Conservation (phyloP, 2,797 vertebrate species). For the Catostomus latipinnis region DNA sequence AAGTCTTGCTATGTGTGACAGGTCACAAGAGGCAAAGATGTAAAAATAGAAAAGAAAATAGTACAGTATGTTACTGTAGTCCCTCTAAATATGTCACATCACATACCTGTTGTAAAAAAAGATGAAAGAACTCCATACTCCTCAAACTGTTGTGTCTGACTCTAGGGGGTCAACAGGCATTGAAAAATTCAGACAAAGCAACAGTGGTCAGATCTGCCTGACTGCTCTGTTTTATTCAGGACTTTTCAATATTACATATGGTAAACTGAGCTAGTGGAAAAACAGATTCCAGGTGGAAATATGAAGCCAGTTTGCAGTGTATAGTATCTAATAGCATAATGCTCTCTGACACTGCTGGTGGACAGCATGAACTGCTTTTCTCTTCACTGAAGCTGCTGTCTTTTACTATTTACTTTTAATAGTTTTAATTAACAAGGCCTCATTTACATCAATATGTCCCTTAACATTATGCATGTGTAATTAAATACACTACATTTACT, state of each 20-base stretch:
- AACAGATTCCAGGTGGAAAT: constrained; percentile 9
- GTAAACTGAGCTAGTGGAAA: constrained; percentile 8
- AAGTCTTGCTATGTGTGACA: neutral
- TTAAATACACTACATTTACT: neutral
- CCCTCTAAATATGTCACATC: neutral
- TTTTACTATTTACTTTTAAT: constrained; percentile 10
- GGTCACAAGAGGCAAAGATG: neutral
- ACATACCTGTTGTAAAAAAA: neutral
- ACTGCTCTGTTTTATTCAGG: constrained; percentile 17
- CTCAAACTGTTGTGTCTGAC: neutral
- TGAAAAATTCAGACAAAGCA: neutral
- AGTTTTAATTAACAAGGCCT: constrained; percentile 29
- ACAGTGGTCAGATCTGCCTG: neutral
- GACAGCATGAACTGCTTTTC: constrained; percentile 13
- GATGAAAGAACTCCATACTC: neutral
- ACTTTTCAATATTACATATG: neutral
- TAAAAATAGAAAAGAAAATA: neutral
- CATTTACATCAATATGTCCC: constrained; percentile 26
- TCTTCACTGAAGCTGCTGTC: constrained; percentile 1
- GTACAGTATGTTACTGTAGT: neutral
- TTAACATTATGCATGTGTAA: constrained; percentile 25
- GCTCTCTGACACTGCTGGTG: neutral
- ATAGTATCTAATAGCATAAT: constrained; percentile 14
- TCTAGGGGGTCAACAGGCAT: neutral
- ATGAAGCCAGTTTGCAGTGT: neutral